Base-by-base conservation (phyloP, 92 coral and sea anemone genomes). In the Diadumene lineata region DNA sequence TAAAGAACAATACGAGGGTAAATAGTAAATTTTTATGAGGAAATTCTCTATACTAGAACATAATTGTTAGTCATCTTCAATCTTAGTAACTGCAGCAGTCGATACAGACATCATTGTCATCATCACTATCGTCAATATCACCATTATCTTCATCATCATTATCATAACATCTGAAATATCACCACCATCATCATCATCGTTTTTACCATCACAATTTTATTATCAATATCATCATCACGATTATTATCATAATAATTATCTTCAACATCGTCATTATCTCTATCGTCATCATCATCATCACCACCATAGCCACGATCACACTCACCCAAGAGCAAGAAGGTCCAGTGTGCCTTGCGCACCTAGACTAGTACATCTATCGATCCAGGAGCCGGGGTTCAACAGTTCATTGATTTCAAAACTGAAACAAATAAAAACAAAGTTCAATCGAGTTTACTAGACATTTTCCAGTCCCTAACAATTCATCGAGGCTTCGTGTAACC, bases 321-420 rank as follows among this genome's bases (percentile, higher is more conserved):
- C 86, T 63, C 81, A 91, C 97, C 92, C 85, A 0, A 87, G 65
- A 0, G 92, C 86, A 30, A 91, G 73, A 11, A 91, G 88, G 29
- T 91, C 89, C 85, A 84, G 50, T 26, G 88, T 81, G 28, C 97
- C 92, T 68, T 84, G 70, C 28, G 89, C 84, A 19, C 98, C 97
- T 1, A 94, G 79, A 9, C 93, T 80, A 0, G 97, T 91, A 1
- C 79, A 80, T 51, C 68, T 86, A 69, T 92, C 98, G 16, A 94
- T 50, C 97, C 98, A 94, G 16, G 91, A 93, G 29, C 97, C 98
- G 30, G 89, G 84, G 1, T 87, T 87, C 22, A 94, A 89, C 31
- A 94, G 84, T 34, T 94, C 97, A 46, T 94, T 94, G n/a, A 92
- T 89, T 65, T 94, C 98, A 68, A 94, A 94, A 73, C 98, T 90